Evolutionary conservation across 2,113 vertebrate genomes (phyloP), one percentile per base, ranked within the genome.

Genomic region (Microtus richardsoni): DNA sequence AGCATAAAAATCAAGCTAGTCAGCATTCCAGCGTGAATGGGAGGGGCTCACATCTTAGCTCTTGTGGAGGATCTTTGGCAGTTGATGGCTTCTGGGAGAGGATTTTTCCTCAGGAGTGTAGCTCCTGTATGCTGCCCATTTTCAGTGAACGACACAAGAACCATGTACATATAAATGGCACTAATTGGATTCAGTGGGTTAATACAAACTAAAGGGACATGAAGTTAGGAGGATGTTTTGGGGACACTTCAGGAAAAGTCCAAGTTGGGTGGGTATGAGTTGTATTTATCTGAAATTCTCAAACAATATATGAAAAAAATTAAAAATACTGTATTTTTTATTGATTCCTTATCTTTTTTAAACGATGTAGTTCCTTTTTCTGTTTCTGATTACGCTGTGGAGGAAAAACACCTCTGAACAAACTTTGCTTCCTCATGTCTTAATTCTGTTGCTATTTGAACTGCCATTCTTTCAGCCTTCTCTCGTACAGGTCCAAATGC

Each of bases 311-410:
- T 64, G 62, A 39, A 44, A 44, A 44, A 44, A 0, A 19, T 64
- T 47, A 11, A 47, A 91, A 89, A 89, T 41, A 28, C 52, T 70
- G 5, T 71, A 28, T 70, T 84, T 36, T 49, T 78, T 66, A 28
- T 74, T 82, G 9, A 8, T 47, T 58, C 13, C 24, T 96, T 96
- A 39, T 87, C 82, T 89, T 60, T 94, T 54, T 54, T 71, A 30
- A 83, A 78, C 47, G 44, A 49, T 54, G 9, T 36, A 79, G 62
- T 39, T 86, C 36, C 16, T 66, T 96, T 60, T 60, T 60, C 22
- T 52, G 60, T 64, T 66, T 49, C 49, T 79, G 22, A 73, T 64
- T 80, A 22, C 1, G 14, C n/a, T 21, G 24, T 73, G 66, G 16
- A 33, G 33, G 17, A 77, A 83, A 87, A 91, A 75, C 62, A 24